Evolutionary conservation across 2,888 invertebrate genomes (phyloP), one percentile per base, ranked within the genome.

Genomic region (Onthophagus sagittarius): DNA sequence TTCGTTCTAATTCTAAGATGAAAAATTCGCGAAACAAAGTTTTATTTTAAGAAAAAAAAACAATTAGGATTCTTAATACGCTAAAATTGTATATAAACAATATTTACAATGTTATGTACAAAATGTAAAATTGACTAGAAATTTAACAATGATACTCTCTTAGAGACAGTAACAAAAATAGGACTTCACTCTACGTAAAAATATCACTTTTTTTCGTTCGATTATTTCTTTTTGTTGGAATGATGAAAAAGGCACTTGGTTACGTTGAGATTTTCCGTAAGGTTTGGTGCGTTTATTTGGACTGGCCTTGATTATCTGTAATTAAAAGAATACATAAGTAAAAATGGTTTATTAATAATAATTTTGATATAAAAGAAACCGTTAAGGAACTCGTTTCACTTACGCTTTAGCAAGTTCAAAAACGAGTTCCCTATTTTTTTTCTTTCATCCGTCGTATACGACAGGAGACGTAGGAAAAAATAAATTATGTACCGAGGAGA

Each of bases 141-240:
- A 72, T 53, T 32, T 64, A 65, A 71, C 74, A 65, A 80, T 82
- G 67, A 77, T 80, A 82, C 79, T 80, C 83, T 82, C 80, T 82
- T 82, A 84, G 83, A 83, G 83, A 83, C 83, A 83, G 82, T 78
- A 81, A 78, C 76, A 80, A 79, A 78, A 80, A 82, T 83, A 83
- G 81, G 83, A 81, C 82, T 79, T 80, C 5, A 32, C 63, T 72
- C 69, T 64, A 75, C 74, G 75, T 75, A 80, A 81, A 79, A 80
- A 81, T 83, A 83, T 84, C 83, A 83, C 83, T 83, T 81, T 78
- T 64, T 72, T 69, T 7, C 63, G 23, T n/a, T 15, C 67, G 67
- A 23, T 23, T 23, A 23, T 23, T 23, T 53, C n/a, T n/a, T 53
- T 53, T 11, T 53, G 39, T 78, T 80, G 82, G 82, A 82, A 81